These are phyloP conservation scores for Seladonia tumulorum DNA, from an alignment of 2,888 invertebrate species.

Conservation along the genomic window DNA sequence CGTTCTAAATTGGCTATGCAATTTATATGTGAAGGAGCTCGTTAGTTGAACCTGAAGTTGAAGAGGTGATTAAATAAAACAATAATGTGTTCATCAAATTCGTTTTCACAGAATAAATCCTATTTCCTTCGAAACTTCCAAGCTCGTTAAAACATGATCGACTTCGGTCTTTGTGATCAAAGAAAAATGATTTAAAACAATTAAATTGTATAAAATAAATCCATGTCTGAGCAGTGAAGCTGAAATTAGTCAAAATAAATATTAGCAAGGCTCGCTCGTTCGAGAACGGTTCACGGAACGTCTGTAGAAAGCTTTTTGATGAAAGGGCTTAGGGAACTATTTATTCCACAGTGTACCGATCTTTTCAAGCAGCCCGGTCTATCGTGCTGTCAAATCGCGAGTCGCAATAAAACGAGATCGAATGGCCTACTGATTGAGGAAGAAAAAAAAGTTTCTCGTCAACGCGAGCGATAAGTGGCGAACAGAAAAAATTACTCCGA, in stretches of 20 bases:
- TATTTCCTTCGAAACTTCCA: too few species aligned
- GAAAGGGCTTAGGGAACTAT: background rate
- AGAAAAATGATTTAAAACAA: too few species aligned
- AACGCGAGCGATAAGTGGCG: background rate
- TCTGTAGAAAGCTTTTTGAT: background rate
- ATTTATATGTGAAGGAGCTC: background rate
- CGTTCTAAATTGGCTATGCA: background rate
- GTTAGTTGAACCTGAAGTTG: background rate
- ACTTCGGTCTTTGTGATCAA: too few species aligned
- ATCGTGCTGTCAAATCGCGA: background rate
- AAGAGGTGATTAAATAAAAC: background rate
- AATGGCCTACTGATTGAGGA: background rate
- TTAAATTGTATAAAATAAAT: too few species aligned
- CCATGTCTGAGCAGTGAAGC: too few species aligned
- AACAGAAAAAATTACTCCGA: constrained; percentile 3
- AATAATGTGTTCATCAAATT: background rate
- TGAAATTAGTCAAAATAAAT: too few species aligned
- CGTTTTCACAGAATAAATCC: background rate
- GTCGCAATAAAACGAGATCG: background rate
- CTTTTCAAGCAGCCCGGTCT: background rate
- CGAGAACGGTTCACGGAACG: background rate
- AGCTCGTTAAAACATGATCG: too few species aligned
- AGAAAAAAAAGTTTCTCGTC: background rate
- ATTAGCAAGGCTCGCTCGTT: too few species aligned
- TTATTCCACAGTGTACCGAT: background rate